Base-by-base conservation (phyloP, 1,140 invertebrate species). In the Calosoma granatense region DNA sequence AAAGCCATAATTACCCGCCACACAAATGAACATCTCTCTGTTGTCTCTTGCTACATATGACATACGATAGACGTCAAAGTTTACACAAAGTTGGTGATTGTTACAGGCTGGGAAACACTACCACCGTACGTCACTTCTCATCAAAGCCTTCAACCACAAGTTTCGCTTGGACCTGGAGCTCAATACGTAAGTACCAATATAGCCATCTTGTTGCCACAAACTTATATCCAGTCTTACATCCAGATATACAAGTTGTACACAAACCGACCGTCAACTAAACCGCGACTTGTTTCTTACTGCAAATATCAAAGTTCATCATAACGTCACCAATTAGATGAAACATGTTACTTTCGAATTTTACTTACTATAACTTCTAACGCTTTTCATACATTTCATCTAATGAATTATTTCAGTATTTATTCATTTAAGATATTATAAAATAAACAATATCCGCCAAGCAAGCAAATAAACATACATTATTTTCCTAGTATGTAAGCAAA, bases 81-180 rank as follows among this genome's bases (percentile, higher is more conserved):
- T n/a, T n/a, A n/a, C n/a, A n/a, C n/a, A n/a, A n/a, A n/a, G n/a
- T n/a, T n/a, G n/a, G n/a, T n/a, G n/a, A n/a, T 80, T 81, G 71
- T 86, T 86, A 60, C 81, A 92, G 88, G 86, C 87, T 67, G 87
- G 88, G 67, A 94, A 93, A 77, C 92, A 95, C 75, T 92, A 87
- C 73, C 90, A 94, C 74, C 84, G 90, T 72, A 95, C 92, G 62
- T 92, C 90, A 66, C 83, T 94, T 73, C 84, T 93, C 74, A 94
- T 95, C 61, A 92, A 92, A 78, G 92, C 92, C 72, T 94, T 95
- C 79, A 94, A 90, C 79, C 90, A 95, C 76, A 94, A 92, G 81
- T 94, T 95, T 80, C 88, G 90, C 66, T 80, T 95, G 74, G 91
- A 94, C 77, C 80, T 95, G 74, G 91, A 95, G 82, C 85, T 95